Evolutionary conservation across 2,113 vertebrate species (phyloP).

Genomic region (Leucoraja erinaceus): DNA sequence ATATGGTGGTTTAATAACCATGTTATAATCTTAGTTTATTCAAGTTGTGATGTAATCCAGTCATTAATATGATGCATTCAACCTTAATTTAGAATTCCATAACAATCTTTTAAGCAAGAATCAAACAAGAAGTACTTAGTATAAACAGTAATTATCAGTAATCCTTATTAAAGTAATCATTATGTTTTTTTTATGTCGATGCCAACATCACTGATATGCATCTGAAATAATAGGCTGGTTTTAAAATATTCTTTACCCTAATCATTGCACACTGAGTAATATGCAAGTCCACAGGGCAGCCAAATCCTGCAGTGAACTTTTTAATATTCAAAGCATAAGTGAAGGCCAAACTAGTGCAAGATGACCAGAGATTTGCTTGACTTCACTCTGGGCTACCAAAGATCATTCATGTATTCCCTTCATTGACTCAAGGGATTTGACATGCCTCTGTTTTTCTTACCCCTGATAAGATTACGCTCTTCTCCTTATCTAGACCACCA

Average conservation of each 20-base stretch:
- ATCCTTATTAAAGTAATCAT: not conserved
- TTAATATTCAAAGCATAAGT: conserved; percentile 9
- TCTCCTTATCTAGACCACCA: not conserved
- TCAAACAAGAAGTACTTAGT: not conserved
- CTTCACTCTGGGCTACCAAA: not conserved
- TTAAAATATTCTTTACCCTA: not conserved
- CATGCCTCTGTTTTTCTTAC: not conserved
- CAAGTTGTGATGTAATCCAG: not conserved
- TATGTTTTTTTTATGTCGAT: conserved; percentile 3
- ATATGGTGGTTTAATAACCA: not conserved
- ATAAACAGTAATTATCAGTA: not conserved
- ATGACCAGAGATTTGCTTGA: not conserved
- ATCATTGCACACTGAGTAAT: not conserved
- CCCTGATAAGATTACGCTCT: not conserved
- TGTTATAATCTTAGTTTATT: not conserved
- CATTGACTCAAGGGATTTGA: conserved; percentile 21
- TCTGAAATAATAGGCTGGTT: not conserved
- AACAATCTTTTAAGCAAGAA: not conserved
- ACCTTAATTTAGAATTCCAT: not conserved
- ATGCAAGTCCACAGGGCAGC: not conserved
- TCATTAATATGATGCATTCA: conserved; percentile 17
- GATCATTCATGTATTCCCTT: conserved; percentile 22
- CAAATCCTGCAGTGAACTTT: not conserved
- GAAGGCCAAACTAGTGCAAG: not conserved
- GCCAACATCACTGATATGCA: not conserved